Conservation (phyloP, 2,797 vertebrate genomes). For the Gobionotothen gibberifrons region DNA sequence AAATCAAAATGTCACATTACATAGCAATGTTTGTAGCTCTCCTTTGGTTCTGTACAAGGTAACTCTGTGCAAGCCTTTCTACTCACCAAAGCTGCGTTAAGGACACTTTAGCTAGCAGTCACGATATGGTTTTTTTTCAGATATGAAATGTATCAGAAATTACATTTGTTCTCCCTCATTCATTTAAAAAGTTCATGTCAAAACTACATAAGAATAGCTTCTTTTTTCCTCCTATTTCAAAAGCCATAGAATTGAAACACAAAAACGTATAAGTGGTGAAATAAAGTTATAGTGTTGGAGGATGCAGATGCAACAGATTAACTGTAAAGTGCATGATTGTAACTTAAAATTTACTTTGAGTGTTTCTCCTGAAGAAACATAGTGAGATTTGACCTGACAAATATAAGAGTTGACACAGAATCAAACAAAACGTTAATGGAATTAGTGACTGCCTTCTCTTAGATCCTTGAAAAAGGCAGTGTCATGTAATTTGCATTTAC, state of each 20-base stretch:
- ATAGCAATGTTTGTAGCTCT: constrained; percentile 80
- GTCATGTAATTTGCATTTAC: background rate
- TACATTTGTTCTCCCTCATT: constrained; percentile 15
- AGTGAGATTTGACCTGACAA: constrained; percentile 10
- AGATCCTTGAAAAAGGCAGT: constrained; percentile 12
- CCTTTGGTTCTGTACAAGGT: constrained; percentile 79
- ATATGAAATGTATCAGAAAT: constrained; percentile 37
- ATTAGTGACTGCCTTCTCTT: background rate
- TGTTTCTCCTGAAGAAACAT: constrained; percentile 28
- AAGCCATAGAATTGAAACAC: constrained; percentile 4
- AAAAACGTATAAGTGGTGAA: constrained; percentile 19
- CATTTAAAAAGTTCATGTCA: constrained; percentile 18
- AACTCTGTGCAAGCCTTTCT: constrained; percentile 65
- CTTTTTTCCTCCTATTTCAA: background rate
- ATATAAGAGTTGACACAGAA: constrained; percentile 10
- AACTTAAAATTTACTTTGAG: background rate
- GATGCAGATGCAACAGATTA: constrained; percentile 9
- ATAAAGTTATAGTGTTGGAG: constrained; percentile 9
- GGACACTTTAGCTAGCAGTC: constrained; percentile 75
- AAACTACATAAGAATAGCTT: constrained; percentile 25
- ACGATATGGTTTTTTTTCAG: constrained; percentile 21
- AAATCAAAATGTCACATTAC: constrained; percentile 80
- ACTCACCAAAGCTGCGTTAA: constrained; percentile 80
- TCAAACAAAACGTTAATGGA: constrained; percentile 15
- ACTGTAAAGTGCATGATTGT: constrained; percentile 14